Conservation (phyloP, 2,888 invertebrate species). For the Baronia brevicornis region DNA sequence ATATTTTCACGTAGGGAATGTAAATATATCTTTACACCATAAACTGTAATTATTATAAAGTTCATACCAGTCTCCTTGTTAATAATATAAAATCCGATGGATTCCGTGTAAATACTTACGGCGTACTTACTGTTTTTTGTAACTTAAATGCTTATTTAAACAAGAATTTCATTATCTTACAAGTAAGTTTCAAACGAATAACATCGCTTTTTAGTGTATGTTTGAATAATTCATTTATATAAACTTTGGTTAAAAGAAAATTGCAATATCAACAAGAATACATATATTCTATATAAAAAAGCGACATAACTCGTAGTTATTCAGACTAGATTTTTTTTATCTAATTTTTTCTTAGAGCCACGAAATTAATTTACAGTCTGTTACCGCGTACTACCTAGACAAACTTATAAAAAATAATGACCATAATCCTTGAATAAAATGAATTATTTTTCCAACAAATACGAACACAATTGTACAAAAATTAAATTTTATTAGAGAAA, state of each 20-base stretch:
- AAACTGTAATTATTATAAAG: constrained; percentile 48
- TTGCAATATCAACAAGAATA: constrained; percentile 17
- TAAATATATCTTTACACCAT: constrained; percentile 53
- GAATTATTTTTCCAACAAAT: too few relatives aligned
- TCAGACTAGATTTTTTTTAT: constrained; percentile 66
- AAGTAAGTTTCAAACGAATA: constrained; percentile 42
- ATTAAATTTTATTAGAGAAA: too few relatives aligned
- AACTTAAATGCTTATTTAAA: constrained; percentile 67
- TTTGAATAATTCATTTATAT: constrained; percentile 16
- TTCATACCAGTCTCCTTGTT: constrained; percentile 72
- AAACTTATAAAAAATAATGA: constrained; percentile 20
- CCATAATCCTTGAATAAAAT: constrained; percentile 4
- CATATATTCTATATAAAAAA: constrained; percentile 35
- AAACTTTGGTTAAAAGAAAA: constrained; percentile 23
- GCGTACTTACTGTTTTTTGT: constrained; percentile 49
- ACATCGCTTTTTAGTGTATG: constrained; percentile 44
- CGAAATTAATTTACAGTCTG: constrained; percentile 36
- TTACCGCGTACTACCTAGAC: constrained; percentile 25
- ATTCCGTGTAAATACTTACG: constrained; percentile 57
- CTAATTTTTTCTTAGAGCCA: constrained; percentile 46
- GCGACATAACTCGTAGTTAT: constrained; percentile 37
- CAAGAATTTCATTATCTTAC: constrained; percentile 30
- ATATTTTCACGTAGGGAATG: constrained; percentile 59
- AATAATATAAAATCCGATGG: constrained; percentile 61
- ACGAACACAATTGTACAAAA: too few relatives aligned